Evolutionary conservation across 2,113 vertebrate genomes (phyloP).

Genomic region (Myiozetetes cayanensis): DNA sequence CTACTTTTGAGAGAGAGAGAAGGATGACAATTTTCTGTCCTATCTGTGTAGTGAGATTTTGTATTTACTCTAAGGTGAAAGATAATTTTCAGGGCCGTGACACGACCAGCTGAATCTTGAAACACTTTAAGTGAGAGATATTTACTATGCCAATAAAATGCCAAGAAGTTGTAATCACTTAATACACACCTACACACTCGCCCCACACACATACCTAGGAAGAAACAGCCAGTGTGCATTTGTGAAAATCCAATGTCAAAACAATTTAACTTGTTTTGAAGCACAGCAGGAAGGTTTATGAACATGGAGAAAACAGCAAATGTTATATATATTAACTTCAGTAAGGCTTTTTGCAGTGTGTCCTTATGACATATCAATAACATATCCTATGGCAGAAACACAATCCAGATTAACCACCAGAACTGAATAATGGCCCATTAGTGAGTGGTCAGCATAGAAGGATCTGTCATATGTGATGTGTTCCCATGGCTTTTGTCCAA

Average conservation of each 20-base stretch:
- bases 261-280: not conserved
- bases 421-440: not conserved
- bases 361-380: not conserved
- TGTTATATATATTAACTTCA: not conserved
- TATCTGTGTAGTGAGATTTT: not conserved
- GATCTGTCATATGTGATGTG: not conserved
- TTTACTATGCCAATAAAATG: not conserved
- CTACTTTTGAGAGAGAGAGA: not conserved
- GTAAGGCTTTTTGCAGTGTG: not conserved
- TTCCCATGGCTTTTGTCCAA: not conserved
- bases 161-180: not conserved
- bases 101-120: not conserved
- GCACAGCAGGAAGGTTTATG: not conserved
- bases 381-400: not conserved
- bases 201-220: not conserved
- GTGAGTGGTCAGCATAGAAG: not conserved
- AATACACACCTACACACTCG: accelerated
- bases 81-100: not conserved
- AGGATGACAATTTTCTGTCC: not conserved
- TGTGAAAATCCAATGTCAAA: not conserved
- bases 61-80: not conserved
- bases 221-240: not conserved
- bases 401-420: not conserved
- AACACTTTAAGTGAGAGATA: not conserved
- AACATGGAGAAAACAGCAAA: not conserved